Evolutionary conservation across 2,113 vertebrate species (phyloP), one percentile per base, ranked within the genome.

Genomic region (Sisor rabdophorus): DNA sequence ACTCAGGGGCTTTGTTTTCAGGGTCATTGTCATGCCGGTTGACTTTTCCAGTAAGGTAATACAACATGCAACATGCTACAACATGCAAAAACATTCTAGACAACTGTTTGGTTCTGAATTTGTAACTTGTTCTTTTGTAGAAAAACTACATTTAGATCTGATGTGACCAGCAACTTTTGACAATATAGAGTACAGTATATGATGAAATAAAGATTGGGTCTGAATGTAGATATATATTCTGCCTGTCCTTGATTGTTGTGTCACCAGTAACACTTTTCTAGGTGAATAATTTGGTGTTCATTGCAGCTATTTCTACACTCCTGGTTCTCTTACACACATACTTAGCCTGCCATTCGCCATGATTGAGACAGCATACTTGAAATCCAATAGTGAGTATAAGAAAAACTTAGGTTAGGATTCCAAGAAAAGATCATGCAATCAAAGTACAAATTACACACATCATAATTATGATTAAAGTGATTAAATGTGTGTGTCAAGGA

Each of bases 301-400:
- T 53, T 53, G 48, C 7, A 2, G 26, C 24, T 53, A 30, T 69
- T 13, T 69, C 16, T 69, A 17, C 12, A 52, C 26, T 52, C 67
- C 47, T 69, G n/a, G 9, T 70, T 53, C 64, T 24, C 40, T 48
- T 13, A 67, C 64, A 67, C 64, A 67, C 64, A 48, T 53, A 15
- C 17, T 12, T 67, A 30, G 30, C 30, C 16, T 13, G 3, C 11
- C 28, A 32, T 54, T 10, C 36, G 20, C 30, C n/a, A 2, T 40
- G 69, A 71, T 40, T 52, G 30, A 55, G 52, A 40, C 13, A 20
- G 30, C 20, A 4, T 30, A 54, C 68, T 54, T 54, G 26, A 36
- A 70, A 54, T 30, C 28, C 52, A 36, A 55, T 40, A 55, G 52
- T 1, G 48, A 20, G 11, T 36, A 3, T 22, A 32, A 9, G 4